These are phyloP conservation scores for Gisinianus flammeolus DNA, from an alignment of 2,888 invertebrate species.

Conservation along the genomic window DNA sequence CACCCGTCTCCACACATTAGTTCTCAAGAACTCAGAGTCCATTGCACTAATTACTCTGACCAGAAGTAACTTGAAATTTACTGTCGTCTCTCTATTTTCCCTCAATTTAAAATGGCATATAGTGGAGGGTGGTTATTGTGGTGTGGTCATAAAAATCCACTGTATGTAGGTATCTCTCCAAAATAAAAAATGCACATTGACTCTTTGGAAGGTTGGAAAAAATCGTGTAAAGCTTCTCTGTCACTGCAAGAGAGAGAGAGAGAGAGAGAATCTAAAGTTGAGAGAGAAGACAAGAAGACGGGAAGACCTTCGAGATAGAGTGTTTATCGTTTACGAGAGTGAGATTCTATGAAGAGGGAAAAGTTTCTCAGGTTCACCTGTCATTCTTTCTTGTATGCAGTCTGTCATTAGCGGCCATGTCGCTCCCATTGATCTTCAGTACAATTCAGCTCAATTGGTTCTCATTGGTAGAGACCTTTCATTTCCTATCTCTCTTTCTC, in stretches of 20 bases:
- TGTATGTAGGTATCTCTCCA: too few relatives aligned
- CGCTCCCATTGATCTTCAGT: constrained; percentile 28
- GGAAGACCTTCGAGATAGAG: not conserved
- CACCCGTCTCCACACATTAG: too few relatives aligned
- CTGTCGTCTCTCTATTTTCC: too few relatives aligned
- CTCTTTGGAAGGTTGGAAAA: not conserved
- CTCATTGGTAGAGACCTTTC: constrained; percentile 28
- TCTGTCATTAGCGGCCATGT: constrained; percentile 35
- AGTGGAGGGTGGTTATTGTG: not conserved
- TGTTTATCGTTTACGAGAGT: constrained; percentile 22
- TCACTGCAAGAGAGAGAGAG: not conserved
- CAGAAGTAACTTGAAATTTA: not conserved
- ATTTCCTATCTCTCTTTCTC: constrained; percentile 14
- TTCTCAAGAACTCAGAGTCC: not conserved
- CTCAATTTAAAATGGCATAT: not conserved
- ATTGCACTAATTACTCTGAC: constrained; percentile 17
- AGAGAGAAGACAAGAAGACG: not conserved
- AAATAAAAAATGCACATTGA: too few relatives aligned
- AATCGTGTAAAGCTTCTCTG: not conserved
- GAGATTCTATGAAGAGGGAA: constrained; percentile 21
- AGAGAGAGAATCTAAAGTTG: not conserved
- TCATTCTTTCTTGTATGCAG: constrained; percentile 9
- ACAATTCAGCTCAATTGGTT: constrained; percentile 37
- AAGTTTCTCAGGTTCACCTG: constrained; percentile 39
- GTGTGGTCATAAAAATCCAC: not conserved